Percentiles rank a stretch among this genome's conserved stretches.
Evolutionary conservation across 2,888 invertebrate species (phyloP).

Genomic region (Coenonympha glycerion): DNA sequence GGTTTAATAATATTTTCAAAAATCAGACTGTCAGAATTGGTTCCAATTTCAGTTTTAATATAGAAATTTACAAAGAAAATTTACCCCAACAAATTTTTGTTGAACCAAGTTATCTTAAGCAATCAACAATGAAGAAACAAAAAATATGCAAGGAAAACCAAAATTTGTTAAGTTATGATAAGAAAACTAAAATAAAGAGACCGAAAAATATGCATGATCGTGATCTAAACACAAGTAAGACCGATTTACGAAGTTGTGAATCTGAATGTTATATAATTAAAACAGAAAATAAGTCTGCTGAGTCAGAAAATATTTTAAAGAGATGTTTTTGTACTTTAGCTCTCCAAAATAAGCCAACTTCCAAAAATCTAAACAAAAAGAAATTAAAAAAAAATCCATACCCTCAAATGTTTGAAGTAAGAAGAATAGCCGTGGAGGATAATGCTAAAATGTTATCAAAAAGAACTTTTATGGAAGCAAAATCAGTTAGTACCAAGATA

Average conservation of each 20-base stretch:
- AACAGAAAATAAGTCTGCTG: slow-evolving; percentile 31
- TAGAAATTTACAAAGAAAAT: slow-evolving; percentile 34
- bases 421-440: slow-evolving; percentile 24
- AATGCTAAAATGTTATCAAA: slow-evolving; percentile 13
- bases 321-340: slow-evolving; percentile 43
- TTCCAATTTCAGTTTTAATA: slow-evolving; percentile 34
- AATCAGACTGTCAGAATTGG: slow-evolving; percentile 32
- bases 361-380: slow-evolving; percentile 8
- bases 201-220: background rate
- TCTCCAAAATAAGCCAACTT: slow-evolving; percentile 27
- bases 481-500: slow-evolving; percentile 18
- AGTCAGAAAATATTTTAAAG: slow-evolving; percentile 33
- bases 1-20: slow-evolving; percentile 16
- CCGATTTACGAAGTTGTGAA: slow-evolving; percentile 7
- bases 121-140: slow-evolving; percentile 1
- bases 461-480: slow-evolving; percentile 14
- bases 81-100: slow-evolving; percentile 6
- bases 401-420: slow-evolving; percentile 25
- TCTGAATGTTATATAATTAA: slow-evolving; percentile 13
- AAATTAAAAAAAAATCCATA: slow-evolving; percentile 1
- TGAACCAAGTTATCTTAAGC: background rate
- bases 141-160: background rate
- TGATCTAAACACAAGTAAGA: slow-evolving; percentile 14
- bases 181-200: slow-evolving; percentile 6
- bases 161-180: background rate